Evolutionary conservation across 2,113 vertebrate genomes (phyloP).

Genomic region (Passer montanus): DNA sequence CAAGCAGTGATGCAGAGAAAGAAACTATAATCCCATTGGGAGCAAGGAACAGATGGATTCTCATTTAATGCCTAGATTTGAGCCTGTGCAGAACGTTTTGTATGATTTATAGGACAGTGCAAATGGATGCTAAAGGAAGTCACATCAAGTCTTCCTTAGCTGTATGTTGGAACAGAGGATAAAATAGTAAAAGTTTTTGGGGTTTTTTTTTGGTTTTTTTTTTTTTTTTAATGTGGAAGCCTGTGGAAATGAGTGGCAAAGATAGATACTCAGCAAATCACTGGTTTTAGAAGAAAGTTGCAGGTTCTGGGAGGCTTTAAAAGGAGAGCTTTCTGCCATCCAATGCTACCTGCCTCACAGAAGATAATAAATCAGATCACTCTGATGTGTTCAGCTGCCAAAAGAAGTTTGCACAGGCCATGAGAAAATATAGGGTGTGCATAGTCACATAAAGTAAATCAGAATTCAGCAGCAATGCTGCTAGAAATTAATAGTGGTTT

Average conservation of each 20-base stretch:
- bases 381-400: not conserved
- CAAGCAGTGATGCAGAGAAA: conserved; percentile 3
- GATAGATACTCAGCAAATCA: not conserved
- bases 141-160: conserved; percentile 19
- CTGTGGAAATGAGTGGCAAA: not conserved
- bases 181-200: not conserved
- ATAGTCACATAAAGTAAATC: not conserved
- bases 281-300: not conserved
- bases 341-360: not conserved
- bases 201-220: too few species aligned
- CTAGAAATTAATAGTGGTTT: not conserved
- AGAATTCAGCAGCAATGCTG: not conserved
- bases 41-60: conserved; percentile 21
- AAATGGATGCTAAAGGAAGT: conserved; percentile 47
- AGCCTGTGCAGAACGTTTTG: conserved; percentile 30
- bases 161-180: not conserved
- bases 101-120: conserved; percentile 39
- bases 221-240: not conserved
- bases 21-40: conserved; percentile 42
- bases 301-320: not conserved
- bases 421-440: not conserved
- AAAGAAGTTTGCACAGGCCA: not conserved
- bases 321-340: not conserved
- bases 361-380: not conserved
- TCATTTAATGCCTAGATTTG: conserved; percentile 31